Evolutionary conservation across 2,888 invertebrate species (phyloP).

Genomic region (Carabus problematicus): DNA sequence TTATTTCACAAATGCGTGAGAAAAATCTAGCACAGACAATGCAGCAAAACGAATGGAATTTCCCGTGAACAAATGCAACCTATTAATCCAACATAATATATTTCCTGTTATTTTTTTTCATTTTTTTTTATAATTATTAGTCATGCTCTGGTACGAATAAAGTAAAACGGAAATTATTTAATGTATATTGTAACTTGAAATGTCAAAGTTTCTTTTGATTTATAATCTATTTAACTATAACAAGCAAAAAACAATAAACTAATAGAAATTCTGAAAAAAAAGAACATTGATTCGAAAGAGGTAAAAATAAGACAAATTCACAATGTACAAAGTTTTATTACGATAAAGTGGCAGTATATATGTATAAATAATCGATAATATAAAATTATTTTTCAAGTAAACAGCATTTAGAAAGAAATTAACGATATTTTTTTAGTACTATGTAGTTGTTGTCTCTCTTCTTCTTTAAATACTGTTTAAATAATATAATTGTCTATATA

Average conservation of each 20-base stretch:
- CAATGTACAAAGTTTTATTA: conserved; percentile 55
- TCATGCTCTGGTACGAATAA: not conserved
- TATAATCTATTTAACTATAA: too few relatives aligned
- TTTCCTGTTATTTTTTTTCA: conserved; percentile 12
- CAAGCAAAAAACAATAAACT: too few relatives aligned
- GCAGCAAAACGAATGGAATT: conserved; percentile 4
- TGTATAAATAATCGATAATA: conserved; percentile 50
- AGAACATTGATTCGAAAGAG: too few relatives aligned
- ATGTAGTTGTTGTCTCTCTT: not conserved
- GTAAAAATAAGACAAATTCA: conserved; percentile 30
- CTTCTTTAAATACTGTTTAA: conserved; percentile 16
- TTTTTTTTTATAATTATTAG: conserved; percentile 14
- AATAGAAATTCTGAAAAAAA: too few relatives aligned
- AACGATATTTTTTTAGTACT: not conserved
- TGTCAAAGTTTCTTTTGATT: too few relatives aligned
- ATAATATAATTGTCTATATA: conserved; percentile 7
- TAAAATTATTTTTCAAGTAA: conserved; percentile 21
- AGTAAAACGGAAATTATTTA: too few relatives aligned
- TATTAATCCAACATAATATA: conserved; percentile 21
- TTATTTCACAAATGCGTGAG: conserved; percentile 1
- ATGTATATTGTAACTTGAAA: too few relatives aligned
- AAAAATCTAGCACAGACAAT: conserved; percentile 13
- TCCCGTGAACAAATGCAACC: conserved; percentile 18
- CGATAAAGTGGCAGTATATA: conserved; percentile 53
- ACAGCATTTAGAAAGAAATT: conserved; percentile 19